Evolutionary conservation across 2,113 vertebrate species (phyloP).

Genomic region (Plotosus lineatus): DNA sequence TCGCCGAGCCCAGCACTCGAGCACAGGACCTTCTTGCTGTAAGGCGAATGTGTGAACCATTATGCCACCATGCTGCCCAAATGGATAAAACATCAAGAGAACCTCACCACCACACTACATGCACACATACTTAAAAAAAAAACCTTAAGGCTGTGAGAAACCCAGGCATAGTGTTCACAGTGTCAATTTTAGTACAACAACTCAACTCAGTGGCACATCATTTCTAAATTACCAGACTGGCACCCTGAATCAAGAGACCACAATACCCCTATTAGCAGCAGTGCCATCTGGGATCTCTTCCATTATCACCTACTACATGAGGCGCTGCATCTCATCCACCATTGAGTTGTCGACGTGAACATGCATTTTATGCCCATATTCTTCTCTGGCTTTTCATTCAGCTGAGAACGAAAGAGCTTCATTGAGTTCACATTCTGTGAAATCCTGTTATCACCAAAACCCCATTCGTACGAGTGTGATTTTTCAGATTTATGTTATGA

Average conservation of each 20-base stretch:
- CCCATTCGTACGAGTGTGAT: neutral
- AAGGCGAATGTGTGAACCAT: too few species aligned
- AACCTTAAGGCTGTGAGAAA: neutral
- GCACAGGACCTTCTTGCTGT: too few species aligned
- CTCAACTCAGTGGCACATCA: neutral
- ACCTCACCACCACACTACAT: too few species aligned
- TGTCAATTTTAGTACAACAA: neutral
- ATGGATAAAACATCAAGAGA: too few species aligned
- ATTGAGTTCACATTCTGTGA: slow-evolving; percentile 7
- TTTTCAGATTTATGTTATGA: neutral
- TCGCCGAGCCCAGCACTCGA: too few species aligned
- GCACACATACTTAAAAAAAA: too few species aligned
- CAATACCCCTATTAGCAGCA: slow-evolving; percentile 6
- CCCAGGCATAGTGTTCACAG: neutral
- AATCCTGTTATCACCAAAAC: slow-evolving; percentile 22
- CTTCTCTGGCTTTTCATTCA: slow-evolving; percentile 6
- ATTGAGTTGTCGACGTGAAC: neutral
- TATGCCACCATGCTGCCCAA: too few species aligned
- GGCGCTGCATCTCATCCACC: slow-evolving; percentile 15
- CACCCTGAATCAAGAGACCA: neutral
- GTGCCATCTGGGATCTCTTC: neutral
- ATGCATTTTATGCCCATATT: neutral
- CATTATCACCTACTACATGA: slow-evolving; percentile 13
- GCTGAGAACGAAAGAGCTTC: neutral
- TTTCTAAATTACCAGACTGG: slow-evolving; percentile 8